Percentiles rank a stretch among this genome's conserved stretches.
phyloP scores from a whole-genome alignment of 2,797 vertebrate genomes.

The Graptemys geographica region DNA sequence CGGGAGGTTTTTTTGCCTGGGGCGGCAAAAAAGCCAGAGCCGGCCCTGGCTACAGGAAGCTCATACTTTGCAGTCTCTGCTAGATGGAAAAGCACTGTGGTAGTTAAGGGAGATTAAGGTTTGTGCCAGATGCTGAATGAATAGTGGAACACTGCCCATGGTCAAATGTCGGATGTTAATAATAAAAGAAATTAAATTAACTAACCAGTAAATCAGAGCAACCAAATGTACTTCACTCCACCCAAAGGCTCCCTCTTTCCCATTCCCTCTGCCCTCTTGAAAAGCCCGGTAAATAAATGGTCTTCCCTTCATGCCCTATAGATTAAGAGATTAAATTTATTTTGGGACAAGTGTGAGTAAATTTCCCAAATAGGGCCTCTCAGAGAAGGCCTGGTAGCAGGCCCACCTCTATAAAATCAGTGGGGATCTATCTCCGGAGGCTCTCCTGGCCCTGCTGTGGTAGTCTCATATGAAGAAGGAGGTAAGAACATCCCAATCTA shows the following conservation, averaged over 20 bases:
- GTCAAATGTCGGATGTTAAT: not conserved
- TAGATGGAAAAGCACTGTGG: not conserved
- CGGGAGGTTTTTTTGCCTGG: too few relatives aligned
- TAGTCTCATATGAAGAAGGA: not conserved
- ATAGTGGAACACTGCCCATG: not conserved
- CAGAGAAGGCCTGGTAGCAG: constrained; percentile 3
- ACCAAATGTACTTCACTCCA: not conserved
- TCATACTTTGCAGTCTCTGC: not conserved
- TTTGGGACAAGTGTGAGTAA: constrained; percentile 51
- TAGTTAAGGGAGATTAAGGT: not conserved
- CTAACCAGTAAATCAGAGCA: not conserved
- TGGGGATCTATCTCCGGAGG: not conserved
- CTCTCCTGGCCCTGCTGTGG: not conserved
- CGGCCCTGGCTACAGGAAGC: not conserved
- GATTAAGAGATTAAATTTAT: constrained; percentile 31
- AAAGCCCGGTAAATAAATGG: constrained; percentile 27
- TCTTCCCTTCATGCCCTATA: not conserved
- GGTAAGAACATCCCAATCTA: not conserved
- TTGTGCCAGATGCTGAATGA: not conserved
- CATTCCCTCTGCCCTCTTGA: not conserved
- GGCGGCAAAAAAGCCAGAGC: too few relatives aligned
- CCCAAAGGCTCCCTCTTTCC: not conserved
- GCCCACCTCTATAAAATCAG: not conserved
- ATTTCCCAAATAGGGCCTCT: constrained; percentile 8
- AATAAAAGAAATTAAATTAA: not conserved